Conservation (phyloP, 2,113 vertebrate genomes). For the Acanthisitta chloris region DNA sequence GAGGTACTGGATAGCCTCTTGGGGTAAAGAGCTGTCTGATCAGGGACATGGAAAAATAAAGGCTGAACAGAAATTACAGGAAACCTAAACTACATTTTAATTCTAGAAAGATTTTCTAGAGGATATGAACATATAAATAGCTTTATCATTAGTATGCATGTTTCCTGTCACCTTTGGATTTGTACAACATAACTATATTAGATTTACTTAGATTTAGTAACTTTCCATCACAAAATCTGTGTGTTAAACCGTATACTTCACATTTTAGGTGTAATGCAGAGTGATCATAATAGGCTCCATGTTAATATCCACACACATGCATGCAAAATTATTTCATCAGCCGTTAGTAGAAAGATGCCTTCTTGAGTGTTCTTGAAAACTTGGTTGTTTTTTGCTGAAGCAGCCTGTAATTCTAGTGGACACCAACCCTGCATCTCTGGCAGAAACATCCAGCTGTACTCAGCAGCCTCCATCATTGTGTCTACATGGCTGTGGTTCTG, state of each 20-base stretch:
- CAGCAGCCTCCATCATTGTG: neutral
- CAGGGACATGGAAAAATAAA: neutral
- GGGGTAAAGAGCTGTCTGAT: neutral
- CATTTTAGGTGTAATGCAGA: neutral
- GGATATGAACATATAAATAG: neutral
- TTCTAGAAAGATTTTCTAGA: neutral
- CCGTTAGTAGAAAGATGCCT: neutral
- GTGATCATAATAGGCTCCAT: neutral
- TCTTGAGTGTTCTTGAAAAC: neutral
- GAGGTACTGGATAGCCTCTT: neutral
- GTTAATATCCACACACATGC: neutral
- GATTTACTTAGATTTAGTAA: neutral
- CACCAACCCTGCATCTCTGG: fast-evolving
- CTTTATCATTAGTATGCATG: neutral
- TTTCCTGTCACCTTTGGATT: neutral
- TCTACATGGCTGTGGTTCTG: neutral
- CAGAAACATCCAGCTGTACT: neutral
- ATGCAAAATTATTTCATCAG: neutral
- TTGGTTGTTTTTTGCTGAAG: neutral
- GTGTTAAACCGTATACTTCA: neutral
- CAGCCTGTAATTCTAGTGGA: neutral
- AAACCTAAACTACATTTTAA: neutral
- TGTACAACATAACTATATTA: neutral
- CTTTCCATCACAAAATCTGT: neutral
- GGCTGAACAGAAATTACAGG: neutral